Evolutionary conservation across 2,888 invertebrate species (phyloP).

Genomic region (Eilema griseolum): DNA sequence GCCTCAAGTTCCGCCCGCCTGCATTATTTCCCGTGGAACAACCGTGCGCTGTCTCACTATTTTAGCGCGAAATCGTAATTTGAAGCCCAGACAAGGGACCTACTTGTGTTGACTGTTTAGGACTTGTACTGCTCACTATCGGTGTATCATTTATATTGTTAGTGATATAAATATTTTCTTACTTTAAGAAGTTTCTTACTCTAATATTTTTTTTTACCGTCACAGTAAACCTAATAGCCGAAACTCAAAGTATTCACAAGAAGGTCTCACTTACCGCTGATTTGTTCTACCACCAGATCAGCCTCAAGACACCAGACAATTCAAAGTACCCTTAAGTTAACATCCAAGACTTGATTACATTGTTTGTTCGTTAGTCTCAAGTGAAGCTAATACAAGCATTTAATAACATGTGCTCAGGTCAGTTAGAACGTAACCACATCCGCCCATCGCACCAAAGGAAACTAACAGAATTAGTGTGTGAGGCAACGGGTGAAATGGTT

Average conservation of each 20-base stretch:
- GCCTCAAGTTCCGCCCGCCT: neutral
- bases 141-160: neutral
- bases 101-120: neutral
- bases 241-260: neutral
- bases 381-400: too few relatives aligned
- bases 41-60: neutral
- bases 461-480: neutral
- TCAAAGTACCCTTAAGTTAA: too few relatives aligned
- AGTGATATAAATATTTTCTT: neutral
- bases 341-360: neutral
- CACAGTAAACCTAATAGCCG: neutral
- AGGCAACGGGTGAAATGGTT: neutral
- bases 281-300: too few relatives aligned
- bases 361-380: neutral
- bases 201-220: too few relatives aligned
- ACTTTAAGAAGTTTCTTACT: neutral
- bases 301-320: neutral
- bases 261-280: neutral
- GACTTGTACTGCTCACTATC: neutral
- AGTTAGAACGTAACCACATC: neutral
- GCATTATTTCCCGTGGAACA: neutral
- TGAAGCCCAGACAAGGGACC: too few relatives aligned
- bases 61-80: neutral
- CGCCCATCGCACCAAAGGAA: neutral
- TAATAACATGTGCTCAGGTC: neutral